These are phyloP conservation scores for Troides helena DNA, from an alignment of 2,888 invertebrate species.

Conservation along the genomic window DNA sequence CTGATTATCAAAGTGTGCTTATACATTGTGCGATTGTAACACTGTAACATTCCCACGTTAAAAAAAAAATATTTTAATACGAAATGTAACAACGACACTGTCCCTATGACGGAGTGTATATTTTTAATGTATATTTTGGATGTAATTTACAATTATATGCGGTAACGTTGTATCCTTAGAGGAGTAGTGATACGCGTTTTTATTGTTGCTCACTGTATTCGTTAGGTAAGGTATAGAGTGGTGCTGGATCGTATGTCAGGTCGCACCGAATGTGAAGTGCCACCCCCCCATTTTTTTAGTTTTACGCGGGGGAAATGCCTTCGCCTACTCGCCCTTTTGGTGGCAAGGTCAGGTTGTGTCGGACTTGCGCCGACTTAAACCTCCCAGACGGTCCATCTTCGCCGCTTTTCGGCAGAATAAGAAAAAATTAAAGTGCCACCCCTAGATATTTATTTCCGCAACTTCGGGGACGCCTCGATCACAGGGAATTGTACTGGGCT, in stretches of 20 bases:
- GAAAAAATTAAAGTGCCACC: slow-evolving; percentile 61
- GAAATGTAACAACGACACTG: slow-evolving; percentile 46
- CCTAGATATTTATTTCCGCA: slow-evolving; percentile 65
- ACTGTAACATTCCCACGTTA: slow-evolving; percentile 50
- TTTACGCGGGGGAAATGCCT: background rate
- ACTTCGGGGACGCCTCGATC: slow-evolving; percentile 9
- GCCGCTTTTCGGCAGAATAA: slow-evolving; percentile 39
- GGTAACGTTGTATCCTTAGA: slow-evolving; percentile 50
- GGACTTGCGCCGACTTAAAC: background rate
- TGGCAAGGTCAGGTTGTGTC: background rate
- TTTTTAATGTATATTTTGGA: slow-evolving; percentile 73
- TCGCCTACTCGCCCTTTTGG: background rate
- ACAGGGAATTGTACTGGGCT: slow-evolving; percentile 62
- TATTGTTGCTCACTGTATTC: slow-evolving; percentile 77
- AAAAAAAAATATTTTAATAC: slow-evolving; percentile 41
- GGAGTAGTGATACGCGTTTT: slow-evolving; percentile 56
- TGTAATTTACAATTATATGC: slow-evolving; percentile 66
- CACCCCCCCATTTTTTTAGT: slow-evolving; percentile 42
- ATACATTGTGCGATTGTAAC: slow-evolving; percentile 27
- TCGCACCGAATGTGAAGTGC: slow-evolving; percentile 62
- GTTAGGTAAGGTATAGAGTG: slow-evolving; percentile 65
- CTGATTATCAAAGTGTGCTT: slow-evolving; percentile 26
- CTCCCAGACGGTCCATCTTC: background rate
- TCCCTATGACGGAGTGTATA: slow-evolving; percentile 56
- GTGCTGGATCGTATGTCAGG: slow-evolving; percentile 56